Conservation (phyloP, 2,113 vertebrate genomes). For the Otus sunia region DNA sequence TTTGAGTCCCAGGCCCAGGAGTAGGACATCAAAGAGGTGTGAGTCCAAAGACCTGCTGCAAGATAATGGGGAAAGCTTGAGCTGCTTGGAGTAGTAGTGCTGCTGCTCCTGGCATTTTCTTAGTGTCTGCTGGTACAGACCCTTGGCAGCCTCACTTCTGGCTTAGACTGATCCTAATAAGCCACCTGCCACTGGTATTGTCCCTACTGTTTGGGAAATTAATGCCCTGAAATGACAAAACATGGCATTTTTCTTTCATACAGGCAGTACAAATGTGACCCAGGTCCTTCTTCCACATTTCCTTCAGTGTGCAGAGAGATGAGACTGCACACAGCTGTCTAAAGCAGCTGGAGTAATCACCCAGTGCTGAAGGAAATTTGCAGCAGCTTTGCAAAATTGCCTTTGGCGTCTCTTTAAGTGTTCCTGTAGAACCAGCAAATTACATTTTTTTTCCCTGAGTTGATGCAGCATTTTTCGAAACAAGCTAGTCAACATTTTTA, state of each 20-base stretch:
- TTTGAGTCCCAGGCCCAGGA: neutral
- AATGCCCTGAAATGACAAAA: neutral
- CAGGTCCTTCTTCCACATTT: neutral
- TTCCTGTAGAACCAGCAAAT: conserved; percentile 52
- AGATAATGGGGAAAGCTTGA: neutral
- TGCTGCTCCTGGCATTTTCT: neutral
- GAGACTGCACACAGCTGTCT: neutral
- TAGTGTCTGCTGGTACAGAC: neutral
- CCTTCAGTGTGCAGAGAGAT: neutral
- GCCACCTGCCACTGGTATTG: neutral
- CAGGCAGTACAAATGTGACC: neutral
- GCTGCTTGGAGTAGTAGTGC: neutral
- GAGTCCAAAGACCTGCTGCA: neutral
- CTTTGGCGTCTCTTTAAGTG: conserved; percentile 11
- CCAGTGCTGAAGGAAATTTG: neutral
- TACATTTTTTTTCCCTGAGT: conserved; percentile 11
- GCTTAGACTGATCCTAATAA: neutral
- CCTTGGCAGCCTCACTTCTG: neutral
- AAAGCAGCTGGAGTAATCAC: neutral
- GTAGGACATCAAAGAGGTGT: neutral
- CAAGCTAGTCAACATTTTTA: conserved; percentile 71
- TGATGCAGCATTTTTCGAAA: conserved; percentile 50
- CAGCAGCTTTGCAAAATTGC: neutral
- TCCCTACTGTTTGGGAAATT: neutral
- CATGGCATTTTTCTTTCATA: neutral